Evolutionary conservation across 2,888 invertebrate species (phyloP).

Genomic region (Pollenia griseotomentosa): DNA sequence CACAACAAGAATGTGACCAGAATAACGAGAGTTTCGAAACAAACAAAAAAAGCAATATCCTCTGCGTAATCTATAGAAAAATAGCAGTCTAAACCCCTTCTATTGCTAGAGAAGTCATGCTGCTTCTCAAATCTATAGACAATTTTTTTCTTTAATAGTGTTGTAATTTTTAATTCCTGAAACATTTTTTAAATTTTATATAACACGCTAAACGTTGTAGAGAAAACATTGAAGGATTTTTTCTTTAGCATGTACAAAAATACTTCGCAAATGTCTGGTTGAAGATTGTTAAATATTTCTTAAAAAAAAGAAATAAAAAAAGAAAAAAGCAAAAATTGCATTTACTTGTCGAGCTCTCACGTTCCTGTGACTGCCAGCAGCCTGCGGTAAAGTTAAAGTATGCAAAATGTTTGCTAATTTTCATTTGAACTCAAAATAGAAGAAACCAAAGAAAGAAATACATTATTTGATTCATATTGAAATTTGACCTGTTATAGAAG

Average conservation of each 20-base stretch:
- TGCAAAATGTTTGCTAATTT: slow-evolving; percentile 53
- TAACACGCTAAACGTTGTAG: background rate
- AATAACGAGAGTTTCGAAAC: slow-evolving; percentile 52
- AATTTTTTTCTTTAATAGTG: background rate
- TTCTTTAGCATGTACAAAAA: slow-evolving; percentile 1
- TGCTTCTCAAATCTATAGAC: background rate
- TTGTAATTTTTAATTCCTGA: slow-evolving; percentile 12
- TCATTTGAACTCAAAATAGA: background rate
- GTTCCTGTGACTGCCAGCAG: slow-evolving; percentile 61
- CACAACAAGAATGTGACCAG: slow-evolving; percentile 70
- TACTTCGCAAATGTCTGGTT: slow-evolving; percentile 13
- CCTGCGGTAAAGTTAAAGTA: slow-evolving; percentile 34
- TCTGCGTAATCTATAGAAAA: background rate
- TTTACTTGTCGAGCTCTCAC: slow-evolving; percentile 67
- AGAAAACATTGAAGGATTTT: slow-evolving; percentile 9
- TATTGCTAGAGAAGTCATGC: background rate
- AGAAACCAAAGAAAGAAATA: background rate
- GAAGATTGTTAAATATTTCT: background rate
- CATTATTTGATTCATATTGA: slow-evolving; percentile 65
- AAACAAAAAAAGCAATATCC: background rate
- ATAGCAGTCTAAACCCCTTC: background rate
- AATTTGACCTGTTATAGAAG: slow-evolving; percentile 60
- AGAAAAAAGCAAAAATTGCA: slow-evolving; percentile 42
- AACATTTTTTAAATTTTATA: background rate
- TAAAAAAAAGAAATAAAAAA: slow-evolving; percentile 3